phyloP scores from a whole-genome alignment of 2,888 invertebrate genomes.

The Machimus atricapillus region DNA sequence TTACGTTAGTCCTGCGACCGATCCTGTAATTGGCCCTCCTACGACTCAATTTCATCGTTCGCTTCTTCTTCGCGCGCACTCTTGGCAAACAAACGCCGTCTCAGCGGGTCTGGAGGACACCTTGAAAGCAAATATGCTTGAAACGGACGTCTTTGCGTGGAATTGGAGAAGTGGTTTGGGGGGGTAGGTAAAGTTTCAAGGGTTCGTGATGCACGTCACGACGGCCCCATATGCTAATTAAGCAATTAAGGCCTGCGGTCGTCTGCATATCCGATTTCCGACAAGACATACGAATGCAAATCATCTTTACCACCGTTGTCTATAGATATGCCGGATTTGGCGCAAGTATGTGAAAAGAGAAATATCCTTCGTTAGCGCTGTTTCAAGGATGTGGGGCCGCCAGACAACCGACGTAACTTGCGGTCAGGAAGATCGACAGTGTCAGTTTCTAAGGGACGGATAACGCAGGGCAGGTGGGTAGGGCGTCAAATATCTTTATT shows the following conservation, averaged over 20 bases:
- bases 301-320: not conserved
- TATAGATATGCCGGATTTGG: not conserved
- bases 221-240: constrained; percentile 62
- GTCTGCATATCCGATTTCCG: constrained; percentile 49
- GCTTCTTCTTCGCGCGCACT: not conserved
- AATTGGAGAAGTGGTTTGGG: not conserved
- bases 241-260: constrained; percentile 63
- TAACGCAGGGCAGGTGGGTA: not conserved
- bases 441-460: not conserved
- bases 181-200: not conserved
- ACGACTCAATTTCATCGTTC: constrained; percentile 1
- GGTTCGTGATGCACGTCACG: constrained; percentile 50
- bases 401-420: constrained; percentile 36
- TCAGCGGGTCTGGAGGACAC: not conserved
- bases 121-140: constrained; percentile 21
- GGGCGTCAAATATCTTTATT: not conserved
- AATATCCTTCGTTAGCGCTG: not conserved
- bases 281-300: not conserved
- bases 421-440: constrained; percentile 29
- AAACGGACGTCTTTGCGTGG: not conserved
- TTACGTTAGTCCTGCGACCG: not conserved
- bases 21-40: not conserved
- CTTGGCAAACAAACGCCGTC: constrained; percentile 1
- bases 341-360: constrained; percentile 8
- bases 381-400: not conserved